A percentile compares a stretch with the other conserved stretches of the same genome.
These are phyloP conservation scores for Mizuhopecten yessoensis DNA, from an alignment of 1,140 invertebrate species.

Conservation along the genomic window DNA sequence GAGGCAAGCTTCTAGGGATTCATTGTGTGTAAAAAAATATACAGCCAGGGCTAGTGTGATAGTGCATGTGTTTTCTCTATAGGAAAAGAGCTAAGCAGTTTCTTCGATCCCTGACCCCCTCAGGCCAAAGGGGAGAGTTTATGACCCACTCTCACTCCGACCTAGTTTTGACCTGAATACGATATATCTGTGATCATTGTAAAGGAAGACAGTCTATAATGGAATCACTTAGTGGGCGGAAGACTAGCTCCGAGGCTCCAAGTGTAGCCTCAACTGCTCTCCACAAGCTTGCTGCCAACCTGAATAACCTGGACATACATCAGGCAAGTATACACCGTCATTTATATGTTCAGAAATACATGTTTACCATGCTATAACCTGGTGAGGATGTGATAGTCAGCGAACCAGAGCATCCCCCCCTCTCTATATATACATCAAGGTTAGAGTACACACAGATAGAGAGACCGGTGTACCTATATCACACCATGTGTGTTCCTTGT, in stretches of 20 bases:
- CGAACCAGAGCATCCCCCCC: background rate
- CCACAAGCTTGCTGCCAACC: constrained; percentile 20
- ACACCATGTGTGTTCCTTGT: background rate
- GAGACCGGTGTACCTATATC: background rate
- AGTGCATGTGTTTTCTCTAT: background rate
- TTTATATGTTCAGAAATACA: background rate
- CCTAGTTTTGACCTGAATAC: constrained; percentile 33
- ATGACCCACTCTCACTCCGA: constrained; percentile 10
- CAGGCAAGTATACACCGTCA: background rate
- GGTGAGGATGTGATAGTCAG: background rate
- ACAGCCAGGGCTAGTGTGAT: constrained; percentile 1
- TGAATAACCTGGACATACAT: constrained; percentile 28
- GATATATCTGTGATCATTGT: constrained; percentile 19
- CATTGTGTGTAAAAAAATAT: constrained; percentile 14
- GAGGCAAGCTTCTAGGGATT: background rate
- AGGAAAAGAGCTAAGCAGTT: background rate
- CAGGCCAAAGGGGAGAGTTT: constrained; percentile 30
- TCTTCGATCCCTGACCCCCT: background rate
- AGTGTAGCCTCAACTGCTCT: background rate
- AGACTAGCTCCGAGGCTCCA: background rate
- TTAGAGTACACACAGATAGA: background rate
- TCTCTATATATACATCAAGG: background rate
- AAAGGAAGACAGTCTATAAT: constrained; percentile 4
- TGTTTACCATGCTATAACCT: background rate
- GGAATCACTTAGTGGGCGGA: constrained; percentile 23